These are phyloP conservation scores for Microvelia longipes DNA, from an alignment of 1,140 invertebrate species.

Conservation along the genomic window DNA sequence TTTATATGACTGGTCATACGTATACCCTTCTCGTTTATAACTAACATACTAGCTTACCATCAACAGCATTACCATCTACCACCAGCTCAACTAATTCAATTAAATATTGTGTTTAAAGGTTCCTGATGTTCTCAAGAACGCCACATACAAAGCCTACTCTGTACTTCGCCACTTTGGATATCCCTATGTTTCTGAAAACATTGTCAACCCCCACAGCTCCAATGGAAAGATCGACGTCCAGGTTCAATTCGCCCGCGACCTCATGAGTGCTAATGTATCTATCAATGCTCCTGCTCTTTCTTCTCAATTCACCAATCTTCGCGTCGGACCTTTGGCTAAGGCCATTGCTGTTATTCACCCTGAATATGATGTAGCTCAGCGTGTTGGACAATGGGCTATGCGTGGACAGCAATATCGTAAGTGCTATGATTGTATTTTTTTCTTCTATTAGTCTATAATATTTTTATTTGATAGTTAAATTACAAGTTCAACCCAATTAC, in stretches of 20 bases:
- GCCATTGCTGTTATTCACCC: slow-evolving; percentile 32
- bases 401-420: slow-evolving; percentile 32
- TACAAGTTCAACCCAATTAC: too few relatives aligned
- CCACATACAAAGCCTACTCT: slow-evolving; percentile 19
- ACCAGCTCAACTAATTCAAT: background rate
- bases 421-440: slow-evolving; percentile 20
- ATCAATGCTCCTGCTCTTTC: slow-evolving; percentile 31
- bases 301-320: slow-evolving; percentile 30
- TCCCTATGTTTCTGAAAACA: slow-evolving; percentile 18
- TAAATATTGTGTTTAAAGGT: slow-evolving; percentile 29
- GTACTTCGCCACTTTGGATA: slow-evolving; percentile 13
- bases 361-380: slow-evolving; percentile 27
- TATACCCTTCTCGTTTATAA: too few relatives aligned
- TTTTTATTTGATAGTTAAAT: too few relatives aligned
- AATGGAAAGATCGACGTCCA: slow-evolving; percentile 34
- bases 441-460: slow-evolving; percentile 22
- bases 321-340: slow-evolving; percentile 24
- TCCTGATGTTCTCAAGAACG: slow-evolving; percentile 16
- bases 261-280: slow-evolving; percentile 29
- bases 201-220: slow-evolving; percentile 18
- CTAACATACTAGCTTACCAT: background rate
- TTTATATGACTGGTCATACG: too few relatives aligned
- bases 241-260: slow-evolving; percentile 29
- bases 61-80: background rate
- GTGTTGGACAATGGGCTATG: slow-evolving; percentile 28